Evolutionary conservation across 2,797 vertebrate species (phyloP).

Genomic region (Pogonophryne albipinna): DNA sequence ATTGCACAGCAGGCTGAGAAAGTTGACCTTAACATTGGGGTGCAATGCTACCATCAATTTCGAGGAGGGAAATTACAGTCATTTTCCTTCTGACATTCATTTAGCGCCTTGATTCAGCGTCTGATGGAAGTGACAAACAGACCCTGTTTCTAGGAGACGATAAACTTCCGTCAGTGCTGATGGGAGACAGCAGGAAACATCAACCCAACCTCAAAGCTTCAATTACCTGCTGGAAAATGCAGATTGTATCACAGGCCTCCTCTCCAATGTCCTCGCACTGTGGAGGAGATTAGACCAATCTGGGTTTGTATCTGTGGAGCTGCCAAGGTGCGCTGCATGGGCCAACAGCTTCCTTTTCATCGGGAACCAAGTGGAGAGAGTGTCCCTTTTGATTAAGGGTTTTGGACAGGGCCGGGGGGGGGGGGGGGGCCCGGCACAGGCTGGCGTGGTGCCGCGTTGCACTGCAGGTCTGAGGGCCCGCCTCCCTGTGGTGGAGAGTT

Average conservation of each 20-base stretch:
- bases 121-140: constrained; percentile 37
- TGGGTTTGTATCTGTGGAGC: constrained; percentile 44
- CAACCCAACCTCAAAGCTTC: constrained; percentile 45
- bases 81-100: constrained; percentile 62
- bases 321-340: constrained; percentile 61
- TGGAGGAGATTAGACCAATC: constrained; percentile 21
- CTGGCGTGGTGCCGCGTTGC: constrained; percentile 46
- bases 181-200: constrained; percentile 48
- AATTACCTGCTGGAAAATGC: constrained; percentile 62
- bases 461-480: constrained; percentile 46
- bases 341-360: constrained; percentile 61
- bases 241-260: constrained; percentile 51
- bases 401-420: constrained; percentile 54
- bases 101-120: constrained; percentile 45
- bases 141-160: constrained; percentile 19
- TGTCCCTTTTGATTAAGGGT: constrained; percentile 70
- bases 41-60: constrained; percentile 28
- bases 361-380: constrained; percentile 52
- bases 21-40: constrained; percentile 46
- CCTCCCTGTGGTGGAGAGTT: constrained; percentile 46
- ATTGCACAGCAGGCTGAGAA: constrained; percentile 35
- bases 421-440: constrained; percentile 49
- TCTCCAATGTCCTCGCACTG: constrained; percentile 11
- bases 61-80: constrained; percentile 66
- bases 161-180: constrained; percentile 60